phyloP scores from a whole-genome alignment of 2,888 invertebrate genomes.

The Agapostemon virescens region DNA sequence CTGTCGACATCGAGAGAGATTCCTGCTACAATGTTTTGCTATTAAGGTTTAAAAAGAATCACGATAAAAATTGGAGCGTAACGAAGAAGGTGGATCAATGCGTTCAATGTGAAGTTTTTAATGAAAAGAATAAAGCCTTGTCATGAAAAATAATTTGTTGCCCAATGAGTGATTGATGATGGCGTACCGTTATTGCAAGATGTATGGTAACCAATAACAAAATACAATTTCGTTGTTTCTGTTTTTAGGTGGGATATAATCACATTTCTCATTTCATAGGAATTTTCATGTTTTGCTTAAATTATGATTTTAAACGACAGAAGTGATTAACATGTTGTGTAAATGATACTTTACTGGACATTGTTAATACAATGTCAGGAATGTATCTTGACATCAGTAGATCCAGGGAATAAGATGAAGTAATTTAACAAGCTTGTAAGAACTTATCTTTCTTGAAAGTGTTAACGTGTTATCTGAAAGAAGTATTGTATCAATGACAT shows the following conservation, averaged over 20 bases:
- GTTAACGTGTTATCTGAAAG: background rate
- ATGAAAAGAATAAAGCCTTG: constrained; percentile 46
- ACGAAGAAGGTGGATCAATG: constrained; percentile 31
- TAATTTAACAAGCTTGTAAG: background rate
- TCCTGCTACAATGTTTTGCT: constrained; percentile 35
- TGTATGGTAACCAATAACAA: constrained; percentile 2
- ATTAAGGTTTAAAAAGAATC: constrained; percentile 13
- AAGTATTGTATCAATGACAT: constrained; percentile 26
- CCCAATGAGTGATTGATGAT: constrained; percentile 39
- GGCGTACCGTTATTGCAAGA: constrained; percentile 15
- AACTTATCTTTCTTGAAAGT: background rate
- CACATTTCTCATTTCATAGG: background rate
- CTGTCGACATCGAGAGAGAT: background rate
- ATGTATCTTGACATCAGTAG: background rate
- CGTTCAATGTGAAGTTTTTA: constrained; percentile 21
- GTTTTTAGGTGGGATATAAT: background rate
- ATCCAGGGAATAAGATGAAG: background rate
- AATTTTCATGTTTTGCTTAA: too few relatives aligned
- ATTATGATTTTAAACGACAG: too few relatives aligned
- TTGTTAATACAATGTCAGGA: background rate
- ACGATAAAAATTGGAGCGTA: constrained; percentile 16
- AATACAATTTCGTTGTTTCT: background rate
- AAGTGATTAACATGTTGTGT: background rate
- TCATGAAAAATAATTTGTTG: constrained; percentile 51
- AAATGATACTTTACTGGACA: background rate